A percentile compares a stretch with the other conserved stretches of the same genome.
Evolutionary conservation across 2,888 invertebrate species (phyloP).

Genomic region (Lagria hirta): DNA sequence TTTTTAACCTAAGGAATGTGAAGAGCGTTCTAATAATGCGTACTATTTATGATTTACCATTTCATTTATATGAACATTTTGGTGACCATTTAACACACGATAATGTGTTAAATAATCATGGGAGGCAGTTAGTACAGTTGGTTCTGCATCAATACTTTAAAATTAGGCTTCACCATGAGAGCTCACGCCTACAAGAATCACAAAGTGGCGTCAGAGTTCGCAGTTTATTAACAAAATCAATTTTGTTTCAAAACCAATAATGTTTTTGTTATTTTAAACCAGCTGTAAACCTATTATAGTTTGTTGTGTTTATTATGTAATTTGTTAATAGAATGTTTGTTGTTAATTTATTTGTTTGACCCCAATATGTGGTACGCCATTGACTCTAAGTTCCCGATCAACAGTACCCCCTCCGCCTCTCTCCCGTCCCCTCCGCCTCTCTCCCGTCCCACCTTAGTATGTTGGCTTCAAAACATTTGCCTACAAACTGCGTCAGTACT

Average conservation of each 20-base stretch:
- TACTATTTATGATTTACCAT: neutral
- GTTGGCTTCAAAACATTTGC: too few relatives aligned
- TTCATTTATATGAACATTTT: neutral
- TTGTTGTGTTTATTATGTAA: too few relatives aligned
- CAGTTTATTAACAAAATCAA: neutral
- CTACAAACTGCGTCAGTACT: too few relatives aligned
- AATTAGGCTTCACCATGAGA: neutral
- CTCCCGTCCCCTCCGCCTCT: too few relatives aligned
- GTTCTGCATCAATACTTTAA: neutral
- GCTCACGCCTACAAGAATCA: neutral
- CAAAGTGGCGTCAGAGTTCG: neutral
- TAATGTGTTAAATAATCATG: neutral
- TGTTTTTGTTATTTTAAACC: neutral
- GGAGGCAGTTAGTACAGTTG: neutral
- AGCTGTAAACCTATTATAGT: too few relatives aligned
- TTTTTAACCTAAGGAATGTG: too few relatives aligned
- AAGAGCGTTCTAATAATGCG: neutral
- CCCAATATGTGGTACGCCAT: too few relatives aligned
- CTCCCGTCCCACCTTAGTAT: too few relatives aligned
- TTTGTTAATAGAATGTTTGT: too few relatives aligned
- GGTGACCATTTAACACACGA: neutral
- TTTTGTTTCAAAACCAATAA: neutral
- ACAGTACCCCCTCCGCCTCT: too few relatives aligned
- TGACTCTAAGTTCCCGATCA: too few relatives aligned
- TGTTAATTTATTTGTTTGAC: too few relatives aligned